Conservation (phyloP, 2,888 invertebrate species). For the Diogma glabrata region DNA sequence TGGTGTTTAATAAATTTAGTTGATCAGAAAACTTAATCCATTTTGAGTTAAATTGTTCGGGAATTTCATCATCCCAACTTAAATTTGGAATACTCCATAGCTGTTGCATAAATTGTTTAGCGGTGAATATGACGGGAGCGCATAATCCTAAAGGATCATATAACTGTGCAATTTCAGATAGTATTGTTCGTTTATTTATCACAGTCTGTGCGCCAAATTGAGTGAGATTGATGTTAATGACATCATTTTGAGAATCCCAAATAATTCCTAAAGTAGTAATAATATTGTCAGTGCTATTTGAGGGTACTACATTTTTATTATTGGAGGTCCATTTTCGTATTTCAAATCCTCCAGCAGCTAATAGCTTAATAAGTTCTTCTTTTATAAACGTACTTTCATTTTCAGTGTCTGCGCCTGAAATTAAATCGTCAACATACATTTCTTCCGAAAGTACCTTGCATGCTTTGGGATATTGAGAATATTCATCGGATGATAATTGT, state of each 20-base stretch:
- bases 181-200: no score
- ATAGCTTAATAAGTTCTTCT: neutral
- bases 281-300: neutral
- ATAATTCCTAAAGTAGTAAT: neutral
- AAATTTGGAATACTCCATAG: neutral
- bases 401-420: neutral
- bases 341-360: neutral
- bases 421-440: neutral
- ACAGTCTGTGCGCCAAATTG: no score
- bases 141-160: neutral
- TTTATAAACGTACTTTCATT: neutral
- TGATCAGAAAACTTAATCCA: neutral
- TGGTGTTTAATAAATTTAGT: neutral
- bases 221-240: no score
- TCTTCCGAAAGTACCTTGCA: neutral
- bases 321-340: neutral
- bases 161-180: neutral
- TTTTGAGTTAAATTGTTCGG: neutral
- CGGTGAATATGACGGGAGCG: neutral
- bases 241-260: no score
- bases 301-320: neutral
- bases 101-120: no score
- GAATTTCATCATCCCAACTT: neutral
- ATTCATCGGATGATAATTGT: no score
- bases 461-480: no score